These are phyloP conservation scores for Glyphotaelius pellucidus DNA, from an alignment of 2,888 invertebrate species.

Conservation along the genomic window DNA sequence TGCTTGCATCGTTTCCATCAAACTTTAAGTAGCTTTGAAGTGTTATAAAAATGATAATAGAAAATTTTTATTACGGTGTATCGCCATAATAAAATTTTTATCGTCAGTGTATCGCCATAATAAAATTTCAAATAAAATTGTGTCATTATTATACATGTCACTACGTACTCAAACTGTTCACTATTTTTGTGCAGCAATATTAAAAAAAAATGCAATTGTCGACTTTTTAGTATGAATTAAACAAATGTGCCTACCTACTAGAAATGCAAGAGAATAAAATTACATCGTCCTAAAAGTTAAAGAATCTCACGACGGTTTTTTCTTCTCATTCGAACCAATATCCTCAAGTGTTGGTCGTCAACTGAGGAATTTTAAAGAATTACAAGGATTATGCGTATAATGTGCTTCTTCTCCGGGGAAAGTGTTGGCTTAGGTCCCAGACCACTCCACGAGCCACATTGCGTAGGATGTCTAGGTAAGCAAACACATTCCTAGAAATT, in stretches of 20 bases:
- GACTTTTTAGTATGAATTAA: no score
- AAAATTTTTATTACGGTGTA: no score
- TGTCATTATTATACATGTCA: no score
- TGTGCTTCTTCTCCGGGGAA: slow-evolving; percentile 40
- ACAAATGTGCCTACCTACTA: background rate
- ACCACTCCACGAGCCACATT: slow-evolving; percentile 40
- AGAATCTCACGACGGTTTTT: background rate
- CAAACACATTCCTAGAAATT: background rate
- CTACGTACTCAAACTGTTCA: no score
- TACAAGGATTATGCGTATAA: slow-evolving; percentile 62
- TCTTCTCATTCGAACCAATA: background rate
- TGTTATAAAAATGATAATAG: no score
- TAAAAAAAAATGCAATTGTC: no score
- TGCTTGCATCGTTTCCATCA: no score
- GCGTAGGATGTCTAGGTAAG: slow-evolving; percentile 52
- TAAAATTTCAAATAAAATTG: no score
- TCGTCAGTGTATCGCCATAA: no score
- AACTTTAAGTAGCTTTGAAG: no score
- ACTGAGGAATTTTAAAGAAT: slow-evolving; percentile 64
- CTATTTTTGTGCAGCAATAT: no score
- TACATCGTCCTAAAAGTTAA: background rate
- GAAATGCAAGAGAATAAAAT: background rate
- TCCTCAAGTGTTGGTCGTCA: slow-evolving; percentile 2
- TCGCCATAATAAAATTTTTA: no score
- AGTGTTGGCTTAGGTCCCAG: slow-evolving; percentile 62